Conservation (phyloP, 2,888 invertebrate genomes). For the Synanthedon formicaeformis region DNA sequence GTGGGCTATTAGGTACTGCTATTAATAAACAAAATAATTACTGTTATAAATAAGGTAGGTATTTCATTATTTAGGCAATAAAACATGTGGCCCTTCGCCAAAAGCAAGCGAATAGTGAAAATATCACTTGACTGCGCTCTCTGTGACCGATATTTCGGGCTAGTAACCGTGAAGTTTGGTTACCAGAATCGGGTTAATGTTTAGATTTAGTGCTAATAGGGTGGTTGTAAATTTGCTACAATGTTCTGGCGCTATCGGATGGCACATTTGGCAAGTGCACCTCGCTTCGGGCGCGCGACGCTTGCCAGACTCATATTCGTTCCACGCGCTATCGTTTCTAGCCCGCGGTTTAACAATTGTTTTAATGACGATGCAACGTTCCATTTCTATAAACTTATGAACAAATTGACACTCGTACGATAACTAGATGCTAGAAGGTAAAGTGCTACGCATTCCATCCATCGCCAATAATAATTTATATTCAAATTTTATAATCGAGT, state of each 20-base stretch:
- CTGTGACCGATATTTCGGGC: conserved; percentile 49
- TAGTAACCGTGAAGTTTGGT: conserved; percentile 56
- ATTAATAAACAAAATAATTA: too few species aligned
- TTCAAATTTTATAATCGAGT: too few species aligned
- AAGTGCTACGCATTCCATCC: too few species aligned
- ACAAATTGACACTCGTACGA: neutral
- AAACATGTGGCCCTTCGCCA: conserved; percentile 15
- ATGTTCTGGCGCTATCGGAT: conserved; percentile 66
- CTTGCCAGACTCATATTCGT: conserved; percentile 56
- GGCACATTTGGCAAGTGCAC: conserved; percentile 63
- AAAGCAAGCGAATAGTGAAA: conserved; percentile 29
- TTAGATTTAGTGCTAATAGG: conserved; percentile 71
- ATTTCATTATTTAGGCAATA: too few species aligned
- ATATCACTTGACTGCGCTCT: conserved; percentile 14
- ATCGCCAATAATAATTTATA: too few species aligned
- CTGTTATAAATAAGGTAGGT: too few species aligned
- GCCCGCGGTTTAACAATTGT: conserved; percentile 49
- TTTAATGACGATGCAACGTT: conserved; percentile 25
- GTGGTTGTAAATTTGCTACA: conserved; percentile 63
- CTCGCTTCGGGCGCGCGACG: conserved; percentile 34
- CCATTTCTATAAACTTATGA: neutral
- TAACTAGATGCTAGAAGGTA: too few species aligned
- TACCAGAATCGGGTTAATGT: conserved; percentile 67
- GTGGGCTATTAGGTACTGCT: too few species aligned
- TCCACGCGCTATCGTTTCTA: conserved; percentile 33